A percentile compares a stretch with the other conserved stretches of the same genome.
phyloP scores from a whole-genome alignment of 1,140 invertebrate genomes.

The Lasaia peninsularis region DNA sequence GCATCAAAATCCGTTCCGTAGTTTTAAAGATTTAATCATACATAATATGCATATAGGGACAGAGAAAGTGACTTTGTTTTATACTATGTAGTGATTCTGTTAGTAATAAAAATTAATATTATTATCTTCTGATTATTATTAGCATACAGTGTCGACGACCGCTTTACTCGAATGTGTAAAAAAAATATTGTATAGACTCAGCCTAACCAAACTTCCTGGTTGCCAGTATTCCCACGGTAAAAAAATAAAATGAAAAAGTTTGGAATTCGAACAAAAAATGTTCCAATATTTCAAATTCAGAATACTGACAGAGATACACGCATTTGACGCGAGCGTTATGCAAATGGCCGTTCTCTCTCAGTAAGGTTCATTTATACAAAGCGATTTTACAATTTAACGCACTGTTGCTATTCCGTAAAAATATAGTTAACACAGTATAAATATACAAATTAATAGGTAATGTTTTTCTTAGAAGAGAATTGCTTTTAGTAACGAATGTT shows the following conservation, averaged over 20 bases:
- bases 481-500: background rate
- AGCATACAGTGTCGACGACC: too few species aligned
- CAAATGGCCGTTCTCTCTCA: slow-evolving; percentile 6
- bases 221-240: background rate
- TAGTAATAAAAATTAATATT: too few species aligned
- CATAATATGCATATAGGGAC: too few species aligned
- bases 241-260: slow-evolving; percentile 8
- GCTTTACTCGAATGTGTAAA: too few species aligned
- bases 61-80: too few species aligned
- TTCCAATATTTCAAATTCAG: slow-evolving; percentile 13
- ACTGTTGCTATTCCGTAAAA: slow-evolving; percentile 1
- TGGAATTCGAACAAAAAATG: slow-evolving; percentile 7
- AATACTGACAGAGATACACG: slow-evolving; percentile 12
- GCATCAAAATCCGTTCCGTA: too few species aligned
- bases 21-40: too few species aligned
- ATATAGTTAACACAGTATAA: background rate
- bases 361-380: slow-evolving; percentile 9
- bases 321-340: slow-evolving; percentile 11
- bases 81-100: too few species aligned
- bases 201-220: background rate
- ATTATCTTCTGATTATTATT: too few species aligned
- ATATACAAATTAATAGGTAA: background rate
- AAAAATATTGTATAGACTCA: background rate
- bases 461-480: background rate
- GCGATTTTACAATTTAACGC: slow-evolving; percentile 11